These are phyloP conservation scores for Ellobium chinense DNA, from an alignment of 2,888 invertebrate species.

Conservation along the genomic window DNA sequence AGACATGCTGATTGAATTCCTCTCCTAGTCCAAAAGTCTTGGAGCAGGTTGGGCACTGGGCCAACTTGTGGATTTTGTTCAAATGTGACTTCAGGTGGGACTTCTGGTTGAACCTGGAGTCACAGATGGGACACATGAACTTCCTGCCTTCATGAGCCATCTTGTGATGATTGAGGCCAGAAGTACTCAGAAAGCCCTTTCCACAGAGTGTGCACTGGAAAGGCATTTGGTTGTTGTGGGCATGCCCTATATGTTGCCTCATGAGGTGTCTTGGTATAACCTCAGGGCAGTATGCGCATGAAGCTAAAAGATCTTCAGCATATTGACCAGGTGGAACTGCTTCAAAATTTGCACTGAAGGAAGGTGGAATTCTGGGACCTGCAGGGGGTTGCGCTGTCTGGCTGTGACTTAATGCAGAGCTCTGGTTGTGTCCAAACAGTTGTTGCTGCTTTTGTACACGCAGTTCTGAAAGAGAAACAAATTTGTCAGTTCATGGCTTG, in stretches of 20 bases:
- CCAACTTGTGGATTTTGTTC: slow-evolving; percentile 26
- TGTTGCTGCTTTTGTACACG: neutral
- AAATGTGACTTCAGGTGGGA: slow-evolving; percentile 39
- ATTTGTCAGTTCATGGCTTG: neutral
- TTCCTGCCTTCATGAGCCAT: slow-evolving; percentile 42
- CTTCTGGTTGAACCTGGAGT: slow-evolving; percentile 38
- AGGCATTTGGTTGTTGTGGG: slow-evolving; percentile 36
- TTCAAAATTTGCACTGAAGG: neutral
- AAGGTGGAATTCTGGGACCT: neutral
- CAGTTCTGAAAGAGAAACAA: neutral
- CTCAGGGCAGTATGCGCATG: slow-evolving; percentile 14
- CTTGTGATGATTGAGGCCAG: slow-evolving; percentile 29
- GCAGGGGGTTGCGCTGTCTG: too few species aligned
- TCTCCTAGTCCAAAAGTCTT: slow-evolving; percentile 33
- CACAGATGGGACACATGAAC: slow-evolving; percentile 39
- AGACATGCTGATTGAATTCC: slow-evolving; percentile 31
- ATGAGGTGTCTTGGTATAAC: neutral
- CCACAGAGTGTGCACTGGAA: slow-evolving; percentile 34
- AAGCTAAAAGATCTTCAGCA: too few species aligned
- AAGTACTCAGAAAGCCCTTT: slow-evolving; percentile 28
- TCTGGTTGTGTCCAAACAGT: too few species aligned
- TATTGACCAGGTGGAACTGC: too few species aligned
- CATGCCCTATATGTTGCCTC: slow-evolving; percentile 23
- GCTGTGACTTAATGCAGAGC: too few species aligned
- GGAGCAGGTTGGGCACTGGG: slow-evolving; percentile 27